Evolutionary conservation across 2,113 vertebrate genomes (phyloP), one percentile per base, ranked within the genome.

Genomic region (Mustelus asterias): DNA sequence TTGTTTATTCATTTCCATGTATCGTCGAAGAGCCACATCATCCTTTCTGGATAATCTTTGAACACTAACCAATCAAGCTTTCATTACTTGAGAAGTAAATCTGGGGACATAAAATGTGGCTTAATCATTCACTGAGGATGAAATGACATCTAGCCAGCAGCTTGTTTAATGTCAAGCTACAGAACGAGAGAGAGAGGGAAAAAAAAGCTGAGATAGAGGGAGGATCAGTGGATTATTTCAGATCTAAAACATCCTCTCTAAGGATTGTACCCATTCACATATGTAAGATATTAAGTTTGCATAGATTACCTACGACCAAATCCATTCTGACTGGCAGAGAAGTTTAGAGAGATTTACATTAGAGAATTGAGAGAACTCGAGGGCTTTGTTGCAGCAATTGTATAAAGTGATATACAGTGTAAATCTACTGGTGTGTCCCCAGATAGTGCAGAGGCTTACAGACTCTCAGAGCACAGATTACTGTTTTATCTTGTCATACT

Each of bases 401-500:
- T 98, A 96, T 97, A 96, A 98, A 98, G 98, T 98, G 98, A 98
- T 98, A 97, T 97, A 98, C 98, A 97, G 98, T 97, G 97, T 97
- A 98, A 98, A 98, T 97, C 97, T 97, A 98, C 97, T 97, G 96
- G 97, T 97, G 97, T 97, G 97, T 98, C 97, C 97, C 97, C 88
- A 97, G 98, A 97, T 98, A 97, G 97, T 97, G 97, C 44, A 97
- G 97, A 96, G 96, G 98, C 98, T 98, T 97, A 97, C 97, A 97
- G 98, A 97, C 97, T 98, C 97, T 97, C 97, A 95, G 96, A 97
- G 97, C 97, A 86, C 97, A 97, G 98, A 99, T 99, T 98, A 99
- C 98, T 98, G 98, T 98, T 99, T 99, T 99, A 99, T 99, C 98
- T 98, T 99, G 99, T 99, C 99, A 98, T 98, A 97, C 98, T 98